These are phyloP conservation scores for Pseudanteris insignis DNA, from an alignment of 2,888 invertebrate species.

Conservation along the genomic window DNA sequence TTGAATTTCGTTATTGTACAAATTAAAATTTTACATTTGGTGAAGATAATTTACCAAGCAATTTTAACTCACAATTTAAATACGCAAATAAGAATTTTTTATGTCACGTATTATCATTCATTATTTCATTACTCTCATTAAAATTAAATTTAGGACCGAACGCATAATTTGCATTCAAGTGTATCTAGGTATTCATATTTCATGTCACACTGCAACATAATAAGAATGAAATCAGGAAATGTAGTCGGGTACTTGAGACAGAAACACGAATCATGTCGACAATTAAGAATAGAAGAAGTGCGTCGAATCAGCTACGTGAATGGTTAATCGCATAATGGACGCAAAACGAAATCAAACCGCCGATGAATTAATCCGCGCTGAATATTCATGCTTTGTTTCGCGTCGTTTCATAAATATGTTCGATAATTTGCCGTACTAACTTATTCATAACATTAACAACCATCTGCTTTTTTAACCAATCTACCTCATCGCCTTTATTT, in stretches of 20 bases:
- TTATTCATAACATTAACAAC: too few relatives aligned
- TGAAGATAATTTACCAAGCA: too few relatives aligned
- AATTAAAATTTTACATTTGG: too few relatives aligned
- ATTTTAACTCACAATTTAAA: too few relatives aligned
- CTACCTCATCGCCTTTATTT: neutral
- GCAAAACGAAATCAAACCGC: conserved; percentile 6
- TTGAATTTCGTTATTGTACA: too few relatives aligned
- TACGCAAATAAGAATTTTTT: neutral
- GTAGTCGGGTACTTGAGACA: too few relatives aligned
- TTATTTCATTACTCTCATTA: neutral
- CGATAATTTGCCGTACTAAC: too few relatives aligned
- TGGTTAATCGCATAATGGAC: conserved; percentile 13
- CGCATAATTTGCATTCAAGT: too few relatives aligned
- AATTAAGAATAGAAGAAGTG: conserved; percentile 5
- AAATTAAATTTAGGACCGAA: too few relatives aligned
- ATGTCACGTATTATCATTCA: neutral
- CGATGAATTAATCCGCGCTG: conserved; percentile 1
- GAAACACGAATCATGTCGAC: neutral
- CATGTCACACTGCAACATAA: too few relatives aligned
- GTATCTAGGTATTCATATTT: too few relatives aligned
- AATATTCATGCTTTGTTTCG: conserved; percentile 12
- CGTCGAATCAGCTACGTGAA: conserved; percentile 2
- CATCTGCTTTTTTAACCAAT: neutral
- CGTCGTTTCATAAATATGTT: conserved; percentile 1
- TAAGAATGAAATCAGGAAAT: too few relatives aligned